Conservation (phyloP, 92 coral and sea anemone genomes). For the Zoanthus sociatus region DNA sequence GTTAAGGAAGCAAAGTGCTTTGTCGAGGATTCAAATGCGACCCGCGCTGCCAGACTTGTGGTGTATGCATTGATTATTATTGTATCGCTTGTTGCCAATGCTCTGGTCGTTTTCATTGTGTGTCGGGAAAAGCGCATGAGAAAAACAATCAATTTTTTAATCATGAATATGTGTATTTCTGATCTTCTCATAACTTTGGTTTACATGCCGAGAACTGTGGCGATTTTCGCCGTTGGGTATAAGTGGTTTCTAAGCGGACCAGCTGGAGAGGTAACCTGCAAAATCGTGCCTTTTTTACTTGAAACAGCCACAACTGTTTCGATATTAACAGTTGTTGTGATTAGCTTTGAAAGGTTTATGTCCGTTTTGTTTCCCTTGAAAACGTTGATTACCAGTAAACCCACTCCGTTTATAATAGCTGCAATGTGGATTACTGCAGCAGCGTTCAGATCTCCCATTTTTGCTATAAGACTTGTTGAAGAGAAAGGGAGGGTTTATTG, state of each 20-base stretch:
- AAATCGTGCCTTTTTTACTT: slow-evolving; percentile 26
- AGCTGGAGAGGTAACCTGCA: slow-evolving; percentile 7
- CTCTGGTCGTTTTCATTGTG: slow-evolving; percentile 59
- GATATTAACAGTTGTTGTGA: slow-evolving; percentile 23
- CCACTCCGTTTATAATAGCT: slow-evolving; percentile 1
- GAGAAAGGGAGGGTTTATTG: background rate
- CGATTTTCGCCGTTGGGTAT: slow-evolving; percentile 29
- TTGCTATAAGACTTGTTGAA: slow-evolving; percentile 17
- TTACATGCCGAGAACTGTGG: slow-evolving; percentile 31
- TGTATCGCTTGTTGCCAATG: slow-evolving; percentile 52
- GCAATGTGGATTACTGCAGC: slow-evolving; percentile 28
- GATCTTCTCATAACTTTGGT: slow-evolving; percentile 61
- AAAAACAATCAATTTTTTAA: slow-evolving; percentile 63
- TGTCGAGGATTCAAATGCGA: slow-evolving; percentile 35
- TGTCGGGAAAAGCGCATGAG: slow-evolving; percentile 55
- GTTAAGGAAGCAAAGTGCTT: slow-evolving; percentile 51
- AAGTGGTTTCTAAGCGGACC: slow-evolving; percentile 15
- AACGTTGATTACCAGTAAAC: slow-evolving; percentile 7
- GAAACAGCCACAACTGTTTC: slow-evolving; percentile 48
- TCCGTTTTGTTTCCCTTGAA: slow-evolving; percentile 41
- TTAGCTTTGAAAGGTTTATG: slow-evolving; percentile 34
- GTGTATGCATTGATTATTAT: slow-evolving; percentile 51
- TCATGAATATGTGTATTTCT: slow-evolving; percentile 64
- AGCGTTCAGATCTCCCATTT: slow-evolving; percentile 30
- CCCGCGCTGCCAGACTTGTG: slow-evolving; percentile 42